Conservation (phyloP, 2,797 vertebrate genomes). For the Macroramphosus scolopax region DNA sequence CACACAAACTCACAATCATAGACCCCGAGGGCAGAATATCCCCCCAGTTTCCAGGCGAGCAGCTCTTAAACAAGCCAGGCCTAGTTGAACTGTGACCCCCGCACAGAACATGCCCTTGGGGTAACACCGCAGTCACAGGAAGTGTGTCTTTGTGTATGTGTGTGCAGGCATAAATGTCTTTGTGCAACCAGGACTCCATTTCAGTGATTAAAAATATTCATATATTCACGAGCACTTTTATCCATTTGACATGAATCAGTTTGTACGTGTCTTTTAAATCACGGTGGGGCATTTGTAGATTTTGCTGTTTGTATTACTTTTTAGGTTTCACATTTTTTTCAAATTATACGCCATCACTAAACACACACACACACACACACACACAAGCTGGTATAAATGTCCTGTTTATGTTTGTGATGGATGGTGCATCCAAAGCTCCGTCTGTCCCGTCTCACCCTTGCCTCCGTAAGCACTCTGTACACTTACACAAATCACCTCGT, state of each 20-base stretch:
- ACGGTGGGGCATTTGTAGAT: conserved; percentile 18
- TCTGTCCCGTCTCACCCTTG: conserved; percentile 43
- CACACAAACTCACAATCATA: conserved; percentile 20
- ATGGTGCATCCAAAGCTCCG: conserved; percentile 56
- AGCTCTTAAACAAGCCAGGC: conserved; percentile 71
- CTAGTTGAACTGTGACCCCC: conserved; percentile 75
- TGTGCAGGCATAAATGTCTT: conserved; percentile 6
- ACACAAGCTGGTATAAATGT: conserved; percentile 59
- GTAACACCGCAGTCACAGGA: conserved; percentile 62
- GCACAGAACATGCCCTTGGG: conserved; percentile 70
- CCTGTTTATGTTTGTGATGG: conserved; percentile 76
- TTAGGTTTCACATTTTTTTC: background rate
- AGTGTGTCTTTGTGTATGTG: conserved; percentile 43
- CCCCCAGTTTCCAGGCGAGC: conserved; percentile 60
- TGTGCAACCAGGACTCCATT: conserved; percentile 30
- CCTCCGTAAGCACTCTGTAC: conserved; percentile 50
- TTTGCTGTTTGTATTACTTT: background rate
- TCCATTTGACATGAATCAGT: conserved; percentile 16
- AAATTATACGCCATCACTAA: background rate
- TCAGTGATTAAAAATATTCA: conserved; percentile 43
- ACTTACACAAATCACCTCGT: conserved; percentile 71
- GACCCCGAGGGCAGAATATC: conserved; percentile 55
- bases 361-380: conserved; percentile 27
- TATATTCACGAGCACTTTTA: conserved; percentile 31
- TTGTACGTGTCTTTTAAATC: conserved; percentile 1